Evolutionary conservation across 2,797 vertebrate genomes (phyloP).

Genomic region (Chromis chromis): DNA sequence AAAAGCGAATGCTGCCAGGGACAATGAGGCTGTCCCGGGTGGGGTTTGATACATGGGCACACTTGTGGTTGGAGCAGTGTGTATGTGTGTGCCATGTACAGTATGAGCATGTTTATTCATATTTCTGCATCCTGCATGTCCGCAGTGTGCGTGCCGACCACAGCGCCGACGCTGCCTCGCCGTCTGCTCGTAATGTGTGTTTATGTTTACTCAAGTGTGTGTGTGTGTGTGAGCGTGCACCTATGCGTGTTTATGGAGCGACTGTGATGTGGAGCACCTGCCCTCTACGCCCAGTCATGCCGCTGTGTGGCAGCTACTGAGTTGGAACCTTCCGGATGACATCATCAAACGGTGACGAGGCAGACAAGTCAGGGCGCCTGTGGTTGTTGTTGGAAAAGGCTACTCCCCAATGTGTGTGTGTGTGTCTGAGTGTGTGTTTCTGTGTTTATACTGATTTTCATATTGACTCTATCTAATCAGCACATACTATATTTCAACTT

Average conservation of each 20-base stretch:
- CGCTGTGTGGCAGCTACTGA: slow-evolving; percentile 60
- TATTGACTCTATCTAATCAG: slow-evolving; percentile 1
- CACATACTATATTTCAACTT: neutral
- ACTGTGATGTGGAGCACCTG: slow-evolving; percentile 78
- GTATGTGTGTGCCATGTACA: slow-evolving; percentile 35
- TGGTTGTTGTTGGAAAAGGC: slow-evolving; percentile 67
- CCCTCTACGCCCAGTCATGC: slow-evolving; percentile 55
- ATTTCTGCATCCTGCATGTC: slow-evolving; percentile 55
- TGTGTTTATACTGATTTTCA: slow-evolving; percentile 15
- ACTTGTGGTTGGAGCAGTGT: slow-evolving; percentile 55
- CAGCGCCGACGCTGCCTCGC: slow-evolving; percentile 47
- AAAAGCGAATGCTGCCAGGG: slow-evolving; percentile 67
- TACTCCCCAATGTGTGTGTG: slow-evolving; percentile 47
- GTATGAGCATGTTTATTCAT: slow-evolving; percentile 66
- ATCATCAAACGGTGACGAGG: slow-evolving; percentile 78
- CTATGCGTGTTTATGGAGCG: slow-evolving; percentile 47
- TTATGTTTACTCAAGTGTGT: slow-evolving; percentile 56
- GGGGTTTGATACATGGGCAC: slow-evolving; percentile 65
- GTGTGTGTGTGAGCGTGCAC: slow-evolving; percentile 11
- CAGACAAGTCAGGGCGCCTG: slow-evolving; percentile 78
- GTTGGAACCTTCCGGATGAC: slow-evolving; percentile 75
- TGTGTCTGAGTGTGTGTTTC: neutral
- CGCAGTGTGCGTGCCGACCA: slow-evolving; percentile 52
- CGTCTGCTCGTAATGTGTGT: slow-evolving; percentile 56
- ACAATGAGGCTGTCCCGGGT: slow-evolving; percentile 67